Base-by-base conservation (phyloP, 2,888 invertebrate genomes). In the Scelioninae gen. 2 region DNA sequence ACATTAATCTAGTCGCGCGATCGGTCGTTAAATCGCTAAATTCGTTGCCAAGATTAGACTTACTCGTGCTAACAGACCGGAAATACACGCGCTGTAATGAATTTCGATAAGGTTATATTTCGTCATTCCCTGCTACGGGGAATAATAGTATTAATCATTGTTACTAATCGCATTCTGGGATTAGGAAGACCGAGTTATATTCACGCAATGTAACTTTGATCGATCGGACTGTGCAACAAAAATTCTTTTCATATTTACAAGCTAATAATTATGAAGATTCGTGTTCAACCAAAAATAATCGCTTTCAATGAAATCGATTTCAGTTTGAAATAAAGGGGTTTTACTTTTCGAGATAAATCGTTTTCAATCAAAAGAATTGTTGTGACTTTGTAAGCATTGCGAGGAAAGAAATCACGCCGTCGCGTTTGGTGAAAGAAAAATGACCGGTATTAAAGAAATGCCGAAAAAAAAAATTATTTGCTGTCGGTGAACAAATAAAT, bases 1-100 rank as follows among this genome's bases (percentile, higher is more conserved):
- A n/a, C n/a, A n/a, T n/a, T 50, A 63, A 15, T 63, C 63, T 15
- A 37, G 11, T 33, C 63, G 63, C 13, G 63, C 63, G 43, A 63
- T 43, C 52, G 13, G 10, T 52, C 52, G 52, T 28, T 35, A 25
- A 60, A 60, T 60, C 46, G 48, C 37, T 46, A 19, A 37, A 0
- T 31, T 22, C 16, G 48, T 18, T 28, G 6, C 18, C 0, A 7
- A 31, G 57, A 57, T 43, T 57, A 57, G 18, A 43, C 15, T n/a
- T 15, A 11, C 5, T 13, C 13, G 31, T 11, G 41, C 18, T 43
- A 52, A 52, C 52, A 31, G 22, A 22, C 18, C 63, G 63, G 63
- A 63, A 63, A 52, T 43, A 18, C 13, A 52, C 22, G 33, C 31
- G 13, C 22, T 16, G 37, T 15, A 48, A 46, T 31, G 16, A 22